These are phyloP conservation scores for Agrochola macilenta DNA, from an alignment of 2,888 invertebrate species.

Conservation along the genomic window DNA sequence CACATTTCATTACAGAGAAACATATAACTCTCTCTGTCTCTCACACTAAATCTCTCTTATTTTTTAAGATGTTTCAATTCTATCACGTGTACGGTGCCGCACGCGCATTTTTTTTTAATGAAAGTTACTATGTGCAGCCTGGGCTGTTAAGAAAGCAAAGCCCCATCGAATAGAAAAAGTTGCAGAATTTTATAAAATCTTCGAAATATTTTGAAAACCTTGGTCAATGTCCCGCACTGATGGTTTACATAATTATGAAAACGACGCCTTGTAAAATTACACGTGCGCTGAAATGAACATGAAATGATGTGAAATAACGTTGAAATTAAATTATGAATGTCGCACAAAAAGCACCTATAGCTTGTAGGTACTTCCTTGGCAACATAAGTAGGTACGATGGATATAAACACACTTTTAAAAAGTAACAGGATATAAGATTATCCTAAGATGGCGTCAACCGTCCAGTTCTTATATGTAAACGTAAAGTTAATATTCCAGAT, in stretches of 20 bases:
- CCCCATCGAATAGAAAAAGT: not conserved
- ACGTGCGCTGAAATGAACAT: not conserved
- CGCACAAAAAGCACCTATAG: not conserved
- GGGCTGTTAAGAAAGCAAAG: rapidly evolving
- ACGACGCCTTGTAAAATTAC: not conserved
- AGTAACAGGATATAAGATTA: conserved; percentile 49
- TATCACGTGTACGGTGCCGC: not conserved
- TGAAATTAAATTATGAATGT: not conserved
- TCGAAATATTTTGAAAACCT: not conserved
- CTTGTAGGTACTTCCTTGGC: not conserved
- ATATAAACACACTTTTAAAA: not conserved
- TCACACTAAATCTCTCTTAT: not conserved
- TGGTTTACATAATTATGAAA: not conserved
- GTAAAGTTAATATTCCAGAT: conserved; percentile 57
- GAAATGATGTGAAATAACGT: not conserved
- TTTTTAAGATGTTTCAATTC: not conserved
- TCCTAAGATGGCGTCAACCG: conserved; percentile 51
- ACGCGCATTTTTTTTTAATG: not conserved
- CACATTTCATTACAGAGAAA: too few species aligned
- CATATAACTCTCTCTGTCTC: not conserved
- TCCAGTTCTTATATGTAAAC: conserved; percentile 36
- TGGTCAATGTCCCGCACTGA: too few species aligned
- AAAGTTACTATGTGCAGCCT: too few species aligned
- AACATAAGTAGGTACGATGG: not conserved
- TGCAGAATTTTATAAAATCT: not conserved